Evolutionary conservation across 2,113 vertebrate genomes (phyloP).

Genomic region (Dicentrarchus labrax): DNA sequence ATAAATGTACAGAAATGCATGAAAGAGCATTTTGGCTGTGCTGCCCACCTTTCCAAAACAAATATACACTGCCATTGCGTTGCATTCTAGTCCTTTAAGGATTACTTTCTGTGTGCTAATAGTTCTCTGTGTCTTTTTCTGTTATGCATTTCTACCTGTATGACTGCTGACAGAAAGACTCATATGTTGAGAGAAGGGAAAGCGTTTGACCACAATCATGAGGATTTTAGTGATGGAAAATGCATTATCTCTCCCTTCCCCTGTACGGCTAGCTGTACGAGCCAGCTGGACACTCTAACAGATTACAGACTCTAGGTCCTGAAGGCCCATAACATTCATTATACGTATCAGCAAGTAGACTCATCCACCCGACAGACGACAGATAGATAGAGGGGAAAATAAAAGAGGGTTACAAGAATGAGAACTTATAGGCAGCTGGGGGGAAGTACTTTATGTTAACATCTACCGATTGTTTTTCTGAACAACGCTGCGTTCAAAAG

Average conservation of each 20-base stretch:
- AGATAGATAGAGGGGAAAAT: background rate
- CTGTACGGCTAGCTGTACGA: background rate
- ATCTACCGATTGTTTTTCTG: conserved; percentile 3
- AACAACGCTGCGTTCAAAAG: background rate
- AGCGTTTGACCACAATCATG: conserved; percentile 15
- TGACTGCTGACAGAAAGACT: conserved; percentile 19
- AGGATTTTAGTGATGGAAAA: conserved; percentile 45
- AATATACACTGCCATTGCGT: background rate
- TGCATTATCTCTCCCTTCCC: conserved; percentile 13
- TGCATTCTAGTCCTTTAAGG: background rate
- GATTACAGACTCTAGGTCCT: conserved; percentile 33
- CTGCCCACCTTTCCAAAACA: background rate
- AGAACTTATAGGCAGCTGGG: conserved; percentile 31
- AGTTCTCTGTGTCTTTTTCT: background rate
- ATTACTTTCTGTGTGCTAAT: background rate
- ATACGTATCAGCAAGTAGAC: conserved; percentile 23
- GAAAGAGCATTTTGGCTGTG: background rate
- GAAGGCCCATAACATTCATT: conserved; percentile 33
- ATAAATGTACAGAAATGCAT: background rate
- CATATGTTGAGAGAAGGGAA: conserved; percentile 13
- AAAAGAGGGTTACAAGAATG: background rate
- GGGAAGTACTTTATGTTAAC: background rate
- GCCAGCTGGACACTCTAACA: conserved; percentile 46
- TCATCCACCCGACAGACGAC: conserved; percentile 22
- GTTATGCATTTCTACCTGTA: background rate